Conservation (phyloP, 2,797 vertebrate species). For the Xerus rutilus region DNA sequence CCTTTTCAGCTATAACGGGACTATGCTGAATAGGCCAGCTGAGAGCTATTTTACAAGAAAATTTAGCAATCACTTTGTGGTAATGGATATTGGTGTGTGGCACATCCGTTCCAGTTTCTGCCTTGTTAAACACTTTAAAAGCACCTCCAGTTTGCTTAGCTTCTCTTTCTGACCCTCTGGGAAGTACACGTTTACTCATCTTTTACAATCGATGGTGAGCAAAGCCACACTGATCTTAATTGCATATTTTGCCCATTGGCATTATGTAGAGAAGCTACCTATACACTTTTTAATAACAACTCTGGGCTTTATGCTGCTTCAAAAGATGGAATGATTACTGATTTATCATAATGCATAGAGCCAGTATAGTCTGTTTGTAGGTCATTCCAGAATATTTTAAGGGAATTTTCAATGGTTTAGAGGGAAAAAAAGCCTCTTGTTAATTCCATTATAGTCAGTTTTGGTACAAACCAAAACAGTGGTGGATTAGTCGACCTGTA, state of each 20-base stretch:
- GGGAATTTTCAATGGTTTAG: constrained; percentile 22
- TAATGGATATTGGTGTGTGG: constrained; percentile 83
- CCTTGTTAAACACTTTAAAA: constrained; percentile 82
- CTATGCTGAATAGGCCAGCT: constrained; percentile 67
- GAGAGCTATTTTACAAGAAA: constrained; percentile 77
- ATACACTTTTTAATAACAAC: constrained; percentile 15
- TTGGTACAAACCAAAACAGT: background rate
- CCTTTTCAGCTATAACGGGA: constrained; percentile 61
- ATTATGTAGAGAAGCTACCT: background rate
- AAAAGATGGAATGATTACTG: background rate
- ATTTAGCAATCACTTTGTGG: constrained; percentile 76
- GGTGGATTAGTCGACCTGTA: background rate
- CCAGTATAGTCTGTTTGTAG: background rate
- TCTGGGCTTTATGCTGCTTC: constrained; percentile 15
- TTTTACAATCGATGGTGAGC: constrained; percentile 34
- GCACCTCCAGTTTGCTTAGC: constrained; percentile 46
- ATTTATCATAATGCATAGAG: background rate
- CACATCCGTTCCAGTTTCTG: constrained; percentile 85
- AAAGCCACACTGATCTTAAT: constrained; percentile 45
- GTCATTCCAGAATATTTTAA: background rate
- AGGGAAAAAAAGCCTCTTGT: background rate
- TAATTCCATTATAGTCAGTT: background rate
- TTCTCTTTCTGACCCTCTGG: constrained; percentile 61
- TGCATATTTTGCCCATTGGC: constrained; percentile 48
- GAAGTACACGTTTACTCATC: constrained; percentile 25